Evolutionary conservation across 2,797 vertebrate species (phyloP).

Genomic region (Rhinoraja longicauda): DNA sequence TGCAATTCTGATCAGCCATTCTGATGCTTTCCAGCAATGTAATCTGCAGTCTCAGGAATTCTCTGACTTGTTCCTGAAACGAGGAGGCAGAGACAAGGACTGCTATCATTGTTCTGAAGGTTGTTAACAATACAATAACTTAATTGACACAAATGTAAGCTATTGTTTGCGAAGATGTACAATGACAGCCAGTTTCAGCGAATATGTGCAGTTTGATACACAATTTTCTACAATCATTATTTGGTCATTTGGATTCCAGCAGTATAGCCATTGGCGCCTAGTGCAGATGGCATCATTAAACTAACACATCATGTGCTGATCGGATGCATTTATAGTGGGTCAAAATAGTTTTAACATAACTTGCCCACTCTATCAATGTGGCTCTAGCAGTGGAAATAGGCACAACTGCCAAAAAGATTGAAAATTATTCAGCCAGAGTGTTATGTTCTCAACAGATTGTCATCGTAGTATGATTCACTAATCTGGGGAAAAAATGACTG

Average conservation of each 20-base stretch:
- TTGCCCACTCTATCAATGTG: not conserved
- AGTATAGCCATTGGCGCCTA: not conserved
- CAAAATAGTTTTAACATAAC: not conserved
- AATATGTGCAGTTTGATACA: not conserved
- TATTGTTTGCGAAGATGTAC: not conserved
- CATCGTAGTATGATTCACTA: not conserved
- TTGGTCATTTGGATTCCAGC: not conserved
- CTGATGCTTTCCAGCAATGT: not conserved
- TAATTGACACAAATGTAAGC: not conserved
- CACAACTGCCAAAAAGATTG: too few relatives aligned
- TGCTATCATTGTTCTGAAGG: not conserved
- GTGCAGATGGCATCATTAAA: not conserved
- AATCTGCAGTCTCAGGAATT: constrained; percentile 14
- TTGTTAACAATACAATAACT: not conserved
- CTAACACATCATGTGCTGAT: not conserved
- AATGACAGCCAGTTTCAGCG: not conserved
- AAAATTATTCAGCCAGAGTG: too few relatives aligned
- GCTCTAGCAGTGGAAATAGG: not conserved
- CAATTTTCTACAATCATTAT: not conserved
- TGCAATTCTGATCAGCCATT: not conserved
- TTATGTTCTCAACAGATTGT: not conserved
- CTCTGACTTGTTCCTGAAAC: not conserved
- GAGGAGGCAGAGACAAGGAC: not conserved
- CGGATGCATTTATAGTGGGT: not conserved
- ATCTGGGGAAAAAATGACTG: not conserved